These are phyloP conservation scores for Corythornis vintsioides DNA, from an alignment of 2,113 vertebrate genomes.

Conservation along the genomic window DNA sequence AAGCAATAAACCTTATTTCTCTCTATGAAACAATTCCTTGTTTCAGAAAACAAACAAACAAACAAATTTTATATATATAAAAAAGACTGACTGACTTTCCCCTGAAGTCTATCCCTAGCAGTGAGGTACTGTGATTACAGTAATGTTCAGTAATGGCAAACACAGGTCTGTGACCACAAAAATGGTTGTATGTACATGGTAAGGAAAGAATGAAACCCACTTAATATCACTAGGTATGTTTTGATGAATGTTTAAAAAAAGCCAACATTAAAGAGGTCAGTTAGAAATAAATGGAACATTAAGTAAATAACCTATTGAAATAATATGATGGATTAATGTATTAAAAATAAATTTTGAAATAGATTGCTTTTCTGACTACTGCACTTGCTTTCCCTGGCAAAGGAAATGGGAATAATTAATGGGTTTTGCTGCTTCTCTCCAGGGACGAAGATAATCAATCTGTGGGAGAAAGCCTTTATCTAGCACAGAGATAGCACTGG, in stretches of 20 bases:
- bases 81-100: not conserved
- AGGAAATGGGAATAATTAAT: slow-evolving; percentile 55
- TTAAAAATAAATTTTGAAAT: slow-evolving; percentile 15
- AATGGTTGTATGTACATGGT: not conserved
- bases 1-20: not conserved
- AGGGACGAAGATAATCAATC: slow-evolving; percentile 30
- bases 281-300: slow-evolving; percentile 13
- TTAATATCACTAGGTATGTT: not conserved
- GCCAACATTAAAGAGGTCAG: not conserved
- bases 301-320: slow-evolving; percentile 51
- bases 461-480: slow-evolving; percentile 25
- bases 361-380: slow-evolving; percentile 20
- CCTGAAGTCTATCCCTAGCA: not conserved
- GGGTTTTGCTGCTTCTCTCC: slow-evolving; percentile 18
- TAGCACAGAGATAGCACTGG: not conserved
- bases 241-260: not conserved
- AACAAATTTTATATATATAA: too few species aligned
- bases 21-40: not conserved
- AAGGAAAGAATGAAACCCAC: not conserved
- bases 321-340: slow-evolving; percentile 19
- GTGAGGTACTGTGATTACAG: not conserved
- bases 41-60: not conserved
- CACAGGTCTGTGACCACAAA: not conserved
- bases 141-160: not conserved
- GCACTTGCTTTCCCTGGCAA: slow-evolving; percentile 7